Base-by-base conservation (phyloP, 2,797 vertebrate genomes). In the Gouania willdenowi region DNA sequence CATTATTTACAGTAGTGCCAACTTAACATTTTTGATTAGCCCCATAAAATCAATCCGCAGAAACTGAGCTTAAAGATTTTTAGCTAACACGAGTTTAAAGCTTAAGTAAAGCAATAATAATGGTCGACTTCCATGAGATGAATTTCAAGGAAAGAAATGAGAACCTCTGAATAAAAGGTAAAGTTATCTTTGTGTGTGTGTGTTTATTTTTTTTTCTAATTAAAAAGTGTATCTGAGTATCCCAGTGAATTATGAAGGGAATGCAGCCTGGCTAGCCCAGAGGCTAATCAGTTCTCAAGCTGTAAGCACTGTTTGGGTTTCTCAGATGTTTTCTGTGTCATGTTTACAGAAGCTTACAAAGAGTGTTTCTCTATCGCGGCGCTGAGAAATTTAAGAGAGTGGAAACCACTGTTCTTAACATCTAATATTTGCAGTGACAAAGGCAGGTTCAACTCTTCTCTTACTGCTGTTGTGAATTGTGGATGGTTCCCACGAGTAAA, bases 201-300 rank as follows among this genome's bases (percentile, higher is more conserved):
- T n/a, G n/a, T n/a, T n/a, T n/a, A n/a, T n/a, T n/a, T n/a, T n/a
- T n/a, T n/a, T n/a, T n/a, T n/a, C n/a, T 28, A 12, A 48, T 47
- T 32, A 52, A 42, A 41, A 50, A n/a, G n/a, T n/a, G n/a, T n/a
- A n/a, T n/a, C n/a, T n/a, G n/a, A 56, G 63, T 66, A 57, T 21
- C 23, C 18, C 6, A 1, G 9, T 21, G 13, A 46, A 41, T 35
- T 21, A 43, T 55, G 55, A 53, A 5, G 37, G 56, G 54, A 80
- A 81, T 77, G 60, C 27, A 25, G 38, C 34, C 32, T 6, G 39
- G 44, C 38, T 51, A 41, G 53, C 27, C 25, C 26, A 22, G 3
- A 44, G 38, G 41, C 20, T 3, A 37, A 22, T 21, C 8, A 8
- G 20, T 42, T 54, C 71, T 48, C 58, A 38, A 40, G 26, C 48